Evolutionary conservation across 2,888 invertebrate genomes (phyloP), one percentile per base, ranked within the genome.

Genomic region (Melinaea menophilus): DNA sequence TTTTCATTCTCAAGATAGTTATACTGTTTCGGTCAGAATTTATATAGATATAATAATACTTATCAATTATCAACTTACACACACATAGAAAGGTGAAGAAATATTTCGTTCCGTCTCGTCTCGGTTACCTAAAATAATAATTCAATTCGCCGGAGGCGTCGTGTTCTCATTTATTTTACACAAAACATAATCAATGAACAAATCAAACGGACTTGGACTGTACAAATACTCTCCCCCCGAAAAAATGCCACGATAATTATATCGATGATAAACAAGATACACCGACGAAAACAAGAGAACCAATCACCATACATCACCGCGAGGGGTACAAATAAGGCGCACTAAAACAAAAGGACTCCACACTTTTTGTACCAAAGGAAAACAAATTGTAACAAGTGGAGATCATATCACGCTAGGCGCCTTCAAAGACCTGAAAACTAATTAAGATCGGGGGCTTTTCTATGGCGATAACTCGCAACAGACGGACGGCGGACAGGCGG

Each of bases 241-340:
- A 79, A 75, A 79, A 75, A 81, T 79, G 78, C 79, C 76, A 76
- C 78, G 81, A 82, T 86, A 84, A 88, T 88, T 86, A 88, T 88
- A 86, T 82, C 82, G 86, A 86, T 86, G 87, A 87, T 86, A 86
- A 88, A 87, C 85, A 86, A 88, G 87, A 87, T 87, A 88, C 85
- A 83, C 80, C 79, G 81, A 74, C 80, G 84, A 85, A 31, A 85
- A 86, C 88, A 85, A 83, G 84, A 79, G 80, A 86, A 80, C 88
- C 90, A 90, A 90, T 90, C 90, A 90, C 88, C 90, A 90, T 90
- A 90, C 89, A 89, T 90, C 90, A 88, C 88, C 78, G 79, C 78
- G 79, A 79, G 81, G 81, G 82, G 80, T 79, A 81, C 83, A 80
- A 86, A 88, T 82, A 87, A 88, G 88, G 88, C 82, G 79, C 76